Evolutionary conservation across 2,797 vertebrate genomes (phyloP).

Genomic region (Halcyon chelicuti): DNA sequence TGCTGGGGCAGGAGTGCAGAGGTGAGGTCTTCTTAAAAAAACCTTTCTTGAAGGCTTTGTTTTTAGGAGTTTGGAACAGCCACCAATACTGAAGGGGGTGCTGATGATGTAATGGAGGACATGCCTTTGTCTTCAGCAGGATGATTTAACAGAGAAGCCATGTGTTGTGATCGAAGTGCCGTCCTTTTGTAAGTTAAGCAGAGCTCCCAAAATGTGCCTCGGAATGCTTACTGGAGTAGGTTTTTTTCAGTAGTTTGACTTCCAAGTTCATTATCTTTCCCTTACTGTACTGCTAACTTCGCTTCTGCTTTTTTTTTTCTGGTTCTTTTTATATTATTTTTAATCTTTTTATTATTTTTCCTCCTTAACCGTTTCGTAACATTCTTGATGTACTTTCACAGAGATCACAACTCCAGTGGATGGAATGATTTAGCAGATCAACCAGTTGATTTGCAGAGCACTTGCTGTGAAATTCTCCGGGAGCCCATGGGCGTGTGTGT

Average conservation of each 20-base stretch:
- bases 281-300: rapidly evolving
- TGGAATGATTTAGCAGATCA: not conserved
- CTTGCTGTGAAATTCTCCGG: not conserved
- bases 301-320: rapidly evolving
- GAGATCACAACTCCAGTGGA: not conserved
- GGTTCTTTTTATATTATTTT: rapidly evolving
- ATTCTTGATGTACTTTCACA: not conserved
- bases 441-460: not conserved
- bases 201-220: not conserved
- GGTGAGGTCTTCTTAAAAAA: not conserved
- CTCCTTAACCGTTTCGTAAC: rapidly evolving
- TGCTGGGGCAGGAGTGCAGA: not conserved
- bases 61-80: not conserved
- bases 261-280: not conserved
- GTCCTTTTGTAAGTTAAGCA: not conserved
- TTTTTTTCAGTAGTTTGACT: rapidly evolving
- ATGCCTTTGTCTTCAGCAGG: not conserved
- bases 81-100: rapidly evolving
- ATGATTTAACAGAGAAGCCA: not conserved
- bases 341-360: not conserved
- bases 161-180: rapidly evolving
- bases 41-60: no score
- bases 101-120: not conserved
- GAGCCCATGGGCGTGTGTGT: no score
- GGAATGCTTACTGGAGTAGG: rapidly evolving